Evolutionary conservation across 2,888 invertebrate genomes (phyloP).

Genomic region (Galeopsomyia nigrocyanea): DNA sequence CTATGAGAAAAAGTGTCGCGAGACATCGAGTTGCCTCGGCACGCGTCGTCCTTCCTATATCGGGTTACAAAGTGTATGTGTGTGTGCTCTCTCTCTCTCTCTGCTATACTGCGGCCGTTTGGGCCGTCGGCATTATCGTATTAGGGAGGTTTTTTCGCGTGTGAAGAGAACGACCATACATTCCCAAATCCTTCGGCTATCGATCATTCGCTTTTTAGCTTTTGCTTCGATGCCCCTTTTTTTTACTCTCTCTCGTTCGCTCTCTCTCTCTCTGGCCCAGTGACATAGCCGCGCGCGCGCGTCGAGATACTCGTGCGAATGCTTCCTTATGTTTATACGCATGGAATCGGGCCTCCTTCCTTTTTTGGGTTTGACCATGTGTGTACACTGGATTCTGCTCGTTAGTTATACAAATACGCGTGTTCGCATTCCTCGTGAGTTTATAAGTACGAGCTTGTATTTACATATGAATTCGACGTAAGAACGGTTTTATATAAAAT

Average conservation of each 20-base stretch:
- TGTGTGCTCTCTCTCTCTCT: constrained; percentile 37
- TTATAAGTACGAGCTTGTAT: constrained; percentile 20
- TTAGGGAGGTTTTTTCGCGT: constrained; percentile 21
- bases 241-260: neutral
- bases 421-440: constrained; percentile 1
- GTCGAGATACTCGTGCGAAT: constrained; percentile 37
- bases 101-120: constrained; percentile 56
- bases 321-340: constrained; percentile 30
- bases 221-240: constrained; percentile 17
- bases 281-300: constrained; percentile 24
- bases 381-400: neutral
- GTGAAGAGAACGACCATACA: constrained; percentile 13
- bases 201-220: constrained; percentile 37
- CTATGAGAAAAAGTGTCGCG: constrained; percentile 45
- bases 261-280: constrained; percentile 20
- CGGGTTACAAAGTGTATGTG: constrained; percentile 33
- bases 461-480: constrained; percentile 25
- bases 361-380: too few species aligned
- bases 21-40: constrained; percentile 22
- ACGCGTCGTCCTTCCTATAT: constrained; percentile 41
- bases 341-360: neutral
- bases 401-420: constrained; percentile 29
- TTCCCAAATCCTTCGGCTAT: constrained; percentile 43
- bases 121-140: constrained; percentile 32
- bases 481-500: neutral